phyloP scores from a whole-genome alignment of 2,888 invertebrate genomes.

The Nemotelus nigrinus region DNA sequence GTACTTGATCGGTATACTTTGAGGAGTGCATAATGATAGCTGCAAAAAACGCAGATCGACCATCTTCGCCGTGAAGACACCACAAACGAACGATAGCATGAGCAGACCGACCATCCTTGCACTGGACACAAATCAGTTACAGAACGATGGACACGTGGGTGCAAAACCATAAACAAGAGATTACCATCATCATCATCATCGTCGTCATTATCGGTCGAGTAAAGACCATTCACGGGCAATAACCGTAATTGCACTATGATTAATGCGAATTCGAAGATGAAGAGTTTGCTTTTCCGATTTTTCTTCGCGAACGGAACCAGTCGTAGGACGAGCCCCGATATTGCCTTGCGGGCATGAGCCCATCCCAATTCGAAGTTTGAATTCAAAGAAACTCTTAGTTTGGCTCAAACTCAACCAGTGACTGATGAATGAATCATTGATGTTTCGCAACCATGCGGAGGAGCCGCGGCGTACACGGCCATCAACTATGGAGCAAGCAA shows the following conservation, averaged over 20 bases:
- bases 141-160: conserved; percentile 51
- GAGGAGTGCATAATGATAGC: conserved; percentile 13
- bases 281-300: conserved; percentile 15
- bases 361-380: conserved; percentile 20
- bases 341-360: conserved; percentile 13
- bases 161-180: conserved; percentile 50
- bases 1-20: not conserved
- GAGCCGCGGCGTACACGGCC: no score
- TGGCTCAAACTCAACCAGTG: not conserved
- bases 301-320: not conserved
- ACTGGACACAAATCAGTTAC: conserved; percentile 51
- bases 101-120: not conserved
- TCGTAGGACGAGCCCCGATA: conserved; percentile 10
- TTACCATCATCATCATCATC: conserved; percentile 50
- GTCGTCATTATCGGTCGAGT: conserved; percentile 41
- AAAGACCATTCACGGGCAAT: conserved; percentile 48
- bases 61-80: not conserved
- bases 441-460: not conserved
- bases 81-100: not conserved
- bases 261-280: conserved; percentile 50
- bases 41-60: not conserved
- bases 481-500: no score
- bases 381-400: conserved; percentile 1
- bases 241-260: conserved; percentile 51
- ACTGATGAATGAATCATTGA: conserved; percentile 12